phyloP scores from a whole-genome alignment of 2,888 invertebrate species.

The Ceramica pisi region DNA sequence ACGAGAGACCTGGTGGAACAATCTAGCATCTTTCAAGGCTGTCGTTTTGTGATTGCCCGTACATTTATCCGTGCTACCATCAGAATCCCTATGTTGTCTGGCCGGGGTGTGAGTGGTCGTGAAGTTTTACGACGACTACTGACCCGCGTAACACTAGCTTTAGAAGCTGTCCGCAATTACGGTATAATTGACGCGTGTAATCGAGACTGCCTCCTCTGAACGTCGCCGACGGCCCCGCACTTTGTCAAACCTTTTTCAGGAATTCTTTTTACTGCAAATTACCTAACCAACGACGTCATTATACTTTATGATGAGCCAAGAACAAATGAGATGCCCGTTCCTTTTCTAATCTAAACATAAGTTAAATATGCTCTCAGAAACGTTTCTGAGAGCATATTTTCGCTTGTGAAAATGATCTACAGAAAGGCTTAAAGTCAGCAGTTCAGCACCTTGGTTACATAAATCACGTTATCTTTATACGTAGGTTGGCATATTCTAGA shows the following conservation, averaged over 20 bases:
- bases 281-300: slow-evolving; percentile 69
- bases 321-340: slow-evolving; percentile 54
- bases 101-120: slow-evolving; percentile 77
- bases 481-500: not conserved
- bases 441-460: not conserved
- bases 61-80: slow-evolving; percentile 63
- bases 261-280: slow-evolving; percentile 77
- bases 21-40: slow-evolving; percentile 57
- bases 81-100: slow-evolving; percentile 72
- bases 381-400: slow-evolving; percentile 15
- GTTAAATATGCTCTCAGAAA: slow-evolving; percentile 34
- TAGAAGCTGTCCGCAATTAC: slow-evolving; percentile 82
- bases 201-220: slow-evolving; percentile 72
- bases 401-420: not conserved
- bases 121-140: slow-evolving; percentile 85
- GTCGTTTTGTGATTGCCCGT: slow-evolving; percentile 43
- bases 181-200: slow-evolving; percentile 80
- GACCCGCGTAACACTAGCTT: slow-evolving; percentile 81
- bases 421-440: not conserved
- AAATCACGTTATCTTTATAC: not conserved
- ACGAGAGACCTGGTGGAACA: slow-evolving; percentile 69
- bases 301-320: slow-evolving; percentile 71
- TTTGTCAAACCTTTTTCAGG: slow-evolving; percentile 79
- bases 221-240: slow-evolving; percentile 75
- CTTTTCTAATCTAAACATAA: slow-evolving; percentile 61